Conservation (phyloP, 2,113 vertebrate genomes). For the Kryptolebias marmoratus region DNA sequence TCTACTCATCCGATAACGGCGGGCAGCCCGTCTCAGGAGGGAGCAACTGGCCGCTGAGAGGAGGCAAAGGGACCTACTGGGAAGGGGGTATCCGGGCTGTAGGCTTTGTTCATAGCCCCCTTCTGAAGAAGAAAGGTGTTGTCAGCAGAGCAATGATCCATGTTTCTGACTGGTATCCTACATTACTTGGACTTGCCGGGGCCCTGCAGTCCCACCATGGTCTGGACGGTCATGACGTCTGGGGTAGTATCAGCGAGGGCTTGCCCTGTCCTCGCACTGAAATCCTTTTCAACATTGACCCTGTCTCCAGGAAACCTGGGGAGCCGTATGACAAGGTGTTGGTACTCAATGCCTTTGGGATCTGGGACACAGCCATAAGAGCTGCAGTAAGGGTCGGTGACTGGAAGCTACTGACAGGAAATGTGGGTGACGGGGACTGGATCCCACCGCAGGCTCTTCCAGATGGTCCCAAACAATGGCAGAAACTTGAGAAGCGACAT, state of each 20-base stretch:
- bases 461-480: conserved; percentile 81
- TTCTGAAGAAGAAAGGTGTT: conserved; percentile 85
- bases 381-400: conserved; percentile 89
- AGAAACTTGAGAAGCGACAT: conserved; percentile 84
- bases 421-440: conserved; percentile 91
- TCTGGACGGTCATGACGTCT: conserved; percentile 90
- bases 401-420: conserved; percentile 93
- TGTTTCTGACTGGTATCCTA: conserved; percentile 95
- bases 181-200: conserved; percentile 86
- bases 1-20: conserved; percentile 94
- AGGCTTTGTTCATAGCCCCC: conserved; percentile 92
- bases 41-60: conserved; percentile 93
- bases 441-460: conserved; percentile 86
- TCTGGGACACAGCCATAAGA: conserved; percentile 93
- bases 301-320: conserved; percentile 88
- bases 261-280: conserved; percentile 86
- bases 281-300: conserved; percentile 96
- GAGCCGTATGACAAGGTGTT: conserved; percentile 84
- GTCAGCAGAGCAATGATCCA: conserved; percentile 89
- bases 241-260: conserved; percentile 89
- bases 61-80: conserved; percentile 95
- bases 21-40: conserved; percentile 89
- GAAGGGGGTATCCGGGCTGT: conserved; percentile 91
- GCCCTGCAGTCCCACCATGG: conserved; percentile 77
- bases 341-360: conserved; percentile 87